Base-by-base conservation (phyloP, 2,888 invertebrate species). In the Clepsis dumicolana region DNA sequence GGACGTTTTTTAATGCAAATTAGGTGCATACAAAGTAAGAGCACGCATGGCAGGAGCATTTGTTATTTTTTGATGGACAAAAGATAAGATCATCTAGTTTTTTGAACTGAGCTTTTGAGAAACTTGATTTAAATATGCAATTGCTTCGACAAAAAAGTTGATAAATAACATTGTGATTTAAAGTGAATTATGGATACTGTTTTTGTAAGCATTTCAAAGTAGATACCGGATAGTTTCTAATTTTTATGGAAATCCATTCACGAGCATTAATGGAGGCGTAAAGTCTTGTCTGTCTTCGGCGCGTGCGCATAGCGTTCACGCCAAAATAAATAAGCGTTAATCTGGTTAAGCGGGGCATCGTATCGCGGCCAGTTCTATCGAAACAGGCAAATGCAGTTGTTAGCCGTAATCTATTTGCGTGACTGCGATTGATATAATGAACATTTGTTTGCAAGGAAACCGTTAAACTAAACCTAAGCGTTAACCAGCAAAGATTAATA, bases 291-390 rank as follows among this genome's bases (percentile, higher is more conserved):
- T 87, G 88, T 91, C 91, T 88, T 89, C 92, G 85, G 78, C 84
- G 86, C 79, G 74, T 77, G 87, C 88, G 87, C 89, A 92, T 91
- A 84, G 78, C 74, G 74, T 78, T 81, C 71, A 76, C 82, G 91
- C 91, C 91, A 92, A 92, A 84, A 88, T 88, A 92, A 93, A 92
- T 90, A 93, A 89, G 82, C 88, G 80, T 78, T 80, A 77, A 76
- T 83, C 78, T 76, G 77, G 65, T 62, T 71, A 70, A 74, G 75
- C 72, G 70, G 71, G 65, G 66, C 71, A 64, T 69, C 69, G 66
- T 27, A 64, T 59, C 59, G 56, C 68, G 63, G 68, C 59, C 63
- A 48, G 63, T 63, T 67, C 56, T 63, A 67, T 63, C 52, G 62
- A 67, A 62, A 62, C 64, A 18, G 38, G 50, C 59, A 52, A 50